Evolutionary conservation across 2,113 vertebrate genomes (phyloP), one percentile per base, ranked within the genome.

Genomic region (Anthoscopus minutus): DNA sequence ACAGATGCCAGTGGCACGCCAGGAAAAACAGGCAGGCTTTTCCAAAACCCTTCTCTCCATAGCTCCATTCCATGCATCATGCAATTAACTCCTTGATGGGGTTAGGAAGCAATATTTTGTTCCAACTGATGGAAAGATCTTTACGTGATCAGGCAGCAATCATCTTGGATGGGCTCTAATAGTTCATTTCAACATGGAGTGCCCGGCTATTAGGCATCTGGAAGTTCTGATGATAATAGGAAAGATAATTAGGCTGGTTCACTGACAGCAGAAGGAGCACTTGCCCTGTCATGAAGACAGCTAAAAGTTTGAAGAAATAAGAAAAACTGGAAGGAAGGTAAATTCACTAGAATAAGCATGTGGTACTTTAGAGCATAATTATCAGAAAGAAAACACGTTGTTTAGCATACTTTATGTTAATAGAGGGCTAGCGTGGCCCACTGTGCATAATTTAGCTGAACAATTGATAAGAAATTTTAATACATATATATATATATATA

Each of bases 391-490:
- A 98, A 97, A 97, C 97, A 97, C 82, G 74, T 98, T 98, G 98
- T 98, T 98, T 98, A 98, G 98, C 98, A 98, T 98, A 98, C 97
- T 98, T 98, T 98, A 98, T 98, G 98, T 98, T 98, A 98, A 98
- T 98, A 96, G 98, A 92, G 97, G 98, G 98, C 98, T 97, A 98
- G 97, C 67, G 94, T 98, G 98, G 98, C 98, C 98, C 98, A 98
- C 98, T 98, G 98, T 98, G 98, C 98, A 99, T 99, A 98, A 98
- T 99, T 99, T 99, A 98, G 98, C 97, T 98, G 97, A 98, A 98
- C 98, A 98, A 98, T 98, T 98, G 98, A 97, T 98, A 98, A 98
- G 97, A 98, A 98, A 98, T 97, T 98, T 98, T 98, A 98, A 98
- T 98, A 97, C 94, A 97, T 93, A 92, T 92, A 92, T 92, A 98